A percentile compares a stretch with the other conserved stretches of the same genome.
Evolutionary conservation across 2,113 vertebrate genomes (phyloP).

Genomic region (Lepidothrix coronata): DNA sequence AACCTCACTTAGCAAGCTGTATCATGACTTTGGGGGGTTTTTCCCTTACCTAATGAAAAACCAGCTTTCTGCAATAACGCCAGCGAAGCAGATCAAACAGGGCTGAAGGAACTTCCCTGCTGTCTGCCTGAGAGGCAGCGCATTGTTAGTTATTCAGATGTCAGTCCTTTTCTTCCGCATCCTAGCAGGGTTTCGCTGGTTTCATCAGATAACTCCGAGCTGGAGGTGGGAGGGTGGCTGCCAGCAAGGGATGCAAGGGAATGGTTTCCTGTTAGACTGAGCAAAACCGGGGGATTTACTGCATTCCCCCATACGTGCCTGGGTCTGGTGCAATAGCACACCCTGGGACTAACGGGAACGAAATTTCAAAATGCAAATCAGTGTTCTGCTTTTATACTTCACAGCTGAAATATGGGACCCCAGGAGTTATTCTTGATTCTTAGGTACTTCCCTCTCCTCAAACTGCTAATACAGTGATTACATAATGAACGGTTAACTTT

Average conservation of each 20-base stretch:
- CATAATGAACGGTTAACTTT: conserved; percentile 58
- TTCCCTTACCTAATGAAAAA: conserved; percentile 46
- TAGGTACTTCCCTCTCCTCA: conserved; percentile 21
- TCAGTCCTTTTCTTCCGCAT: conserved; percentile 2
- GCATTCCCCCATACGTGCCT: background rate
- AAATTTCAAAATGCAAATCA: background rate
- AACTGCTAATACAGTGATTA: conserved; percentile 40
- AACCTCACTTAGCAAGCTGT: conserved; percentile 28
- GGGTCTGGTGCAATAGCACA: background rate
- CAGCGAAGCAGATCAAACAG: background rate
- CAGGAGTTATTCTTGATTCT: background rate
- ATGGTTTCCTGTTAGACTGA: background rate
- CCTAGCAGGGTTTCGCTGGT: conserved; percentile 41
- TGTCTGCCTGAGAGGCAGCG: conserved; percentile 29
- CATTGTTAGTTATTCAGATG: conserved; percentile 10
- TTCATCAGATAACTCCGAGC: conserved; percentile 8
- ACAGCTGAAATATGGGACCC: background rate
- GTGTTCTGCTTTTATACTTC: conserved; percentile 1
- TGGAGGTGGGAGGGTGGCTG: conserved; percentile 28
- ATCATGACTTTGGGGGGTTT: background rate
- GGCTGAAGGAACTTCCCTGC: conserved; percentile 56
- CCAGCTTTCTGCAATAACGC: conserved; percentile 9
- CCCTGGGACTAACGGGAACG: background rate
- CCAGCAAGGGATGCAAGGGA: background rate
- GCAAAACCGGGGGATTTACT: background rate